phyloP scores from a whole-genome alignment of 2,797 vertebrate genomes.

The Coccyzus lansbergi region DNA sequence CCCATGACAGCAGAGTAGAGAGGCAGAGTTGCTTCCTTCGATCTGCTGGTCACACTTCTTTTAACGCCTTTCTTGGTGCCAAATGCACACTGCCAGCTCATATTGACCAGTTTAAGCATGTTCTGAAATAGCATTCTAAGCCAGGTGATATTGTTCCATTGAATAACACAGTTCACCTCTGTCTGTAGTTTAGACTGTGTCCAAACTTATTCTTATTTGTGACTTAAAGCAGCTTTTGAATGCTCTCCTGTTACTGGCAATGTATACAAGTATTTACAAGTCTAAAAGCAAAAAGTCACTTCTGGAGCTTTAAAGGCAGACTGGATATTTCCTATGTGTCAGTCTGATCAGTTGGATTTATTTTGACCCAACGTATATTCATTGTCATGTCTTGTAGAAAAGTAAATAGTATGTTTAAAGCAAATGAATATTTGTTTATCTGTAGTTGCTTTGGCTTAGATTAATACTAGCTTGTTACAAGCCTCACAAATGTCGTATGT shows the following conservation, averaged over 20 bases:
- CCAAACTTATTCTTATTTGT: background rate
- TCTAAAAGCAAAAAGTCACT: background rate
- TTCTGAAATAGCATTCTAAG: background rate
- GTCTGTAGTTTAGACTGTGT: background rate
- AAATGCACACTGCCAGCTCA: too few species aligned
- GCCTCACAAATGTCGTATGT: background rate
- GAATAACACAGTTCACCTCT: background rate
- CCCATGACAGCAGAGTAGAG: too few species aligned
- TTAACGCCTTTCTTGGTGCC: too few species aligned
- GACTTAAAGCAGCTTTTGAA: background rate
- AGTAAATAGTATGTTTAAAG: background rate
- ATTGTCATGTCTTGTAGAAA: background rate
- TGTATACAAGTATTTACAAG: rapidly evolving
- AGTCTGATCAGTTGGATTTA: background rate
- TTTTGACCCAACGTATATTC: background rate
- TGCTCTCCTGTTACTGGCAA: background rate
- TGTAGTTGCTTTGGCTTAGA: background rate
- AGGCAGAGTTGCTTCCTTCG: too few species aligned
- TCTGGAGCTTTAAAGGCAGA: background rate
- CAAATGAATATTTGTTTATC: background rate
- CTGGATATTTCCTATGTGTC: background rate
- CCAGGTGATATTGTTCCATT: background rate
- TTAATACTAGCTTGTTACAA: background rate
- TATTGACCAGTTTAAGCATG: background rate
- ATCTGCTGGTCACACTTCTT: too few species aligned